These are phyloP conservation scores for Yasuhikotakia modesta DNA, from an alignment of 2,797 vertebrate genomes.

Conservation along the genomic window DNA sequence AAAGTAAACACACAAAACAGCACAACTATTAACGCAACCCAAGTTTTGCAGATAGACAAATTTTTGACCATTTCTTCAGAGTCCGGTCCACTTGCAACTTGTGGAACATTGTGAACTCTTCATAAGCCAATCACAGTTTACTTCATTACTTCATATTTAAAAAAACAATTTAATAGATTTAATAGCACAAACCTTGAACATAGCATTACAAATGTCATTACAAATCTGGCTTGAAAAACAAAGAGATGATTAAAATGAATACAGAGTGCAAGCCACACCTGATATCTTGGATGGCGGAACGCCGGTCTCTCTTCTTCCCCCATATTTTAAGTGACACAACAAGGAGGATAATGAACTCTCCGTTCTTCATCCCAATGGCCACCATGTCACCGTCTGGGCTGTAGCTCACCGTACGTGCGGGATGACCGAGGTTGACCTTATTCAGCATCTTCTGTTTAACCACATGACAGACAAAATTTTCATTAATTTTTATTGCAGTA, in stretches of 20 bases:
- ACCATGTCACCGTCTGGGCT: conserved; percentile 97
- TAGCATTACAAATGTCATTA: no score
- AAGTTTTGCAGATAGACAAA: no score
- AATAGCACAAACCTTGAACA: background rate
- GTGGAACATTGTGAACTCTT: no score
- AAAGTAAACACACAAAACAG: background rate
- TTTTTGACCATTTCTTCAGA: background rate
- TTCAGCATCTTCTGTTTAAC: conserved; percentile 92
- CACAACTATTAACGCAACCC: background rate
- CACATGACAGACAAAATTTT: background rate
- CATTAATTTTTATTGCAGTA: background rate
- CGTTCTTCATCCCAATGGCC: conserved; percentile 97
- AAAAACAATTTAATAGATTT: no score
- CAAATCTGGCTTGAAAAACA: background rate
- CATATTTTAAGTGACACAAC: conserved; percentile 96
- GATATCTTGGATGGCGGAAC: conserved; percentile 92
- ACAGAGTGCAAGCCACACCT: conserved; percentile 74
- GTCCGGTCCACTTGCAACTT: background rate
- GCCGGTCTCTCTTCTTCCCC: conserved; percentile 95
- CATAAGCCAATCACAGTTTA: background rate
- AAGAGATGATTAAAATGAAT: background rate
- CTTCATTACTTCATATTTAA: no score
- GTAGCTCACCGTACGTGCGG: conserved; percentile 89
- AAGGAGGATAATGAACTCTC: conserved; percentile 95
- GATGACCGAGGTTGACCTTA: conserved; percentile 92